Evolutionary conservation across 2,797 vertebrate species (phyloP).

Genomic region (Triplophysa yarkandensis): DNA sequence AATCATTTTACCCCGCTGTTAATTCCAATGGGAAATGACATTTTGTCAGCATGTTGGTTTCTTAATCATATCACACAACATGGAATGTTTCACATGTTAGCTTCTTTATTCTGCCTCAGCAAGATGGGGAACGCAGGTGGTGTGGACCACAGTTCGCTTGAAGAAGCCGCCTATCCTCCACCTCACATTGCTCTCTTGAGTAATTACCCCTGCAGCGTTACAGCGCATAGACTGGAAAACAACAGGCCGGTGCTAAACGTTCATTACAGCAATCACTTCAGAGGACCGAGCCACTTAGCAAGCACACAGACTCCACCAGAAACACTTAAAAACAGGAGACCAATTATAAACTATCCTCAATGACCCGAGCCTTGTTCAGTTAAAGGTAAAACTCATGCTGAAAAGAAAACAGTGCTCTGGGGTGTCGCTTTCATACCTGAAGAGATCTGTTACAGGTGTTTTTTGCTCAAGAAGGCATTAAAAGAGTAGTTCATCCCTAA

Average conservation of each 20-base stretch:
- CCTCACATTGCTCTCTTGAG: slow-evolving; percentile 46
- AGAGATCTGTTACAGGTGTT: neutral
- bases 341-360: slow-evolving; percentile 55
- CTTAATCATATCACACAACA: slow-evolving; percentile 4
- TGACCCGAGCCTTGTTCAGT: slow-evolving; percentile 11
- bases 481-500: no score
- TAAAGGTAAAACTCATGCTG: slow-evolving; percentile 18
- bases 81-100: slow-evolving; percentile 29
- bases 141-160: slow-evolving; percentile 35
- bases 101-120: slow-evolving; percentile 12
- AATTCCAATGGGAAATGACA: neutral
- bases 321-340: slow-evolving; percentile 62
- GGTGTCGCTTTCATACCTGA: neutral
- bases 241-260: slow-evolving; percentile 54
- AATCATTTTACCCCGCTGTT: slow-evolving; percentile 6
- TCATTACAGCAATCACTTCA: slow-evolving; percentile 68
- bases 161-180: slow-evolving; percentile 22
- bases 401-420: neutral
- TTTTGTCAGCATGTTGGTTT: slow-evolving; percentile 10
- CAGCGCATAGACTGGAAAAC: slow-evolving; percentile 50
- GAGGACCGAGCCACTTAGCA: slow-evolving; percentile 70
- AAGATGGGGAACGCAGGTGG: slow-evolving; percentile 47
- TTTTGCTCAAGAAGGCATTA: neutral
- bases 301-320: slow-evolving; percentile 67
- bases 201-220: slow-evolving; percentile 50